Percentiles rank a stretch among this genome's conserved stretches.
Evolutionary conservation across 2,888 invertebrate genomes (phyloP).

Genomic region (Galerucella nymphaeae): DNA sequence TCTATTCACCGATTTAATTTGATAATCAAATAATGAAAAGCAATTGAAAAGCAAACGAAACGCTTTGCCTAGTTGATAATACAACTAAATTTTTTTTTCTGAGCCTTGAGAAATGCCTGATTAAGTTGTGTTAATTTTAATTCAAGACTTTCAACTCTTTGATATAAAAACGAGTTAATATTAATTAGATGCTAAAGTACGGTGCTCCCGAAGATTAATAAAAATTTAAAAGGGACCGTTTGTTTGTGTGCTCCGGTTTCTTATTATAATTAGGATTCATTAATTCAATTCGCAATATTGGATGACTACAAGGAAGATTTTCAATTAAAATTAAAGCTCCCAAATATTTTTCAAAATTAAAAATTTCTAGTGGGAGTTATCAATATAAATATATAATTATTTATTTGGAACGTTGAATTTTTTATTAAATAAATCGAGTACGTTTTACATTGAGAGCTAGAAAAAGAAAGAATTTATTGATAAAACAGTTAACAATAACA

Average conservation of each 20-base stretch:
- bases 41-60: too few species aligned
- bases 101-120: too few species aligned
- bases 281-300: not conserved
- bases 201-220: not conserved
- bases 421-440: too few species aligned
- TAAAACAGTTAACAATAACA: too few species aligned
- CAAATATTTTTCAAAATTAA: not conserved
- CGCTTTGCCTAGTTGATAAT: too few species aligned
- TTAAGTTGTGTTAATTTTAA: not conserved
- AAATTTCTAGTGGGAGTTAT: not conserved
- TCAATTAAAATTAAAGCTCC: not conserved
- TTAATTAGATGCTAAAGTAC: not conserved
- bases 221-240: not conserved
- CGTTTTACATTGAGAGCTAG: too few species aligned
- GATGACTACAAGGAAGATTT: not conserved
- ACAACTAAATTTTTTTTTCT: too few species aligned
- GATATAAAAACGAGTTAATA: slow-evolving; percentile 1
- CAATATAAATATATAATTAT: too few species aligned
- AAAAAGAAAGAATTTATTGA: too few species aligned
- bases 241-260: not conserved
- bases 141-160: not conserved
- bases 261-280: not conserved
- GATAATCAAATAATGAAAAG: too few species aligned
- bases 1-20: too few species aligned
- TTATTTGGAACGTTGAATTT: too few species aligned